A percentile compares a stretch with the other conserved stretches of the same genome.
phyloP scores from a whole-genome alignment of 2,797 vertebrate species.

The Rhinoraja longicauda region DNA sequence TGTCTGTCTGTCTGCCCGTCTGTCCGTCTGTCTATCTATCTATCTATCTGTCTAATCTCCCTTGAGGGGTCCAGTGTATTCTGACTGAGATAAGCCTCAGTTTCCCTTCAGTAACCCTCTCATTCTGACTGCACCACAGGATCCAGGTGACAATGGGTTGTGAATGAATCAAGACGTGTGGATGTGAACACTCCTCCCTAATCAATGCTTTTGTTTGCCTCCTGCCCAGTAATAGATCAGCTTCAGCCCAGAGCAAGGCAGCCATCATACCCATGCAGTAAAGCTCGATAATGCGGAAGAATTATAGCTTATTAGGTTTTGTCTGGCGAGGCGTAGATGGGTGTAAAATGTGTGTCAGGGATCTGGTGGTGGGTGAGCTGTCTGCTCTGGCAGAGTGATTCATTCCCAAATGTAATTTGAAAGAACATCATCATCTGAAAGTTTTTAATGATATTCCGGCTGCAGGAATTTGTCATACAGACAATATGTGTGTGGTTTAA shows the following conservation, averaged over 20 bases:
- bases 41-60: too few relatives aligned
- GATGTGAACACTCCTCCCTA: neutral
- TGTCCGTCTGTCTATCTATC: too few relatives aligned
- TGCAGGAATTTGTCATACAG: conserved; percentile 22
- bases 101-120: too few relatives aligned
- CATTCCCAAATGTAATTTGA: conserved; percentile 20
- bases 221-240: neutral
- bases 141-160: neutral
- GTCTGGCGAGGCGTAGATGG: neutral
- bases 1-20: too few relatives aligned
- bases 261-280: neutral
- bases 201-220: neutral
- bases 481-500: conserved; percentile 8
- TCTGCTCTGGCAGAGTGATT: conserved; percentile 16
- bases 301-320: neutral
- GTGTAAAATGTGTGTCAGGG: conserved; percentile 6
- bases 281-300: neutral
- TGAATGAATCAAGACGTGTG: neutral
- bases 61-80: too few relatives aligned
- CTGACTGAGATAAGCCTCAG: too few relatives aligned
- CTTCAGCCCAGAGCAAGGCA: neutral
- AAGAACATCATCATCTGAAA: conserved; percentile 12
- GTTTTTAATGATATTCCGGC: conserved; percentile 33
- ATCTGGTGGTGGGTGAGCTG: conserved; percentile 19
- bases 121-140: neutral